Evolutionary conservation across 2,113 vertebrate genomes (phyloP), one percentile per base, ranked within the genome.

Genomic region (Dicerorhinus sumatrensis): DNA sequence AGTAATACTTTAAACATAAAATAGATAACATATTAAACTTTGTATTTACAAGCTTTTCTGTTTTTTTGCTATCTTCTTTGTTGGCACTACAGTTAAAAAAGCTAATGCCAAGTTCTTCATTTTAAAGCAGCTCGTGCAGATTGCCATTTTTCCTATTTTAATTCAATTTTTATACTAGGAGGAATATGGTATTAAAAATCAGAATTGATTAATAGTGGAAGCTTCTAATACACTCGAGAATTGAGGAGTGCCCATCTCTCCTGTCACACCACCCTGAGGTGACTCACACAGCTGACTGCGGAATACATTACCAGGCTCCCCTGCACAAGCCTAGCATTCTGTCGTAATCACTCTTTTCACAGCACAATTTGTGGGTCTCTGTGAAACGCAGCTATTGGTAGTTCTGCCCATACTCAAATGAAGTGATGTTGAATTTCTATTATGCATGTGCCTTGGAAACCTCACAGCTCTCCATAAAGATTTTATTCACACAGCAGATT

Each of bases 401-500:
- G 96, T 96, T 96, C 84, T 98, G 98, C 97, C 97, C 98, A 86
- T 94, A 97, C 98, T 98, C 97, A 98, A 98, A 98, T 98, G 98
- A 98, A 98, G 98, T 98, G 98, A 98, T 99, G 98, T 98, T 98
- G 98, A 98, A 99, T 99, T 99, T 98, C 98, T 98, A 98, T 99
- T 99, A 98, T 99, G 98, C 98, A 98, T 98, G 98, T 98, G 98
- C 97, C 98, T 99, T 98, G 98, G 98, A 99, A 99, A 98, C 98
- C 98, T 98, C 98, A 98, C 97, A 98, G 98, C 98, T 99, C 98
- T 25, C 98, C 98, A 98, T 99, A 98, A 99, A 99, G 98, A 98
- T 99, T 99, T 98, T 99, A 99, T 98, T 98, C 98, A 98, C 98
- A 98, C 98, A 99, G 98, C 98, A 99, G 98, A 99, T 98, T 99